Base-by-base conservation (phyloP, 2,888 invertebrate species). In the Cloeon dipterum region DNA sequence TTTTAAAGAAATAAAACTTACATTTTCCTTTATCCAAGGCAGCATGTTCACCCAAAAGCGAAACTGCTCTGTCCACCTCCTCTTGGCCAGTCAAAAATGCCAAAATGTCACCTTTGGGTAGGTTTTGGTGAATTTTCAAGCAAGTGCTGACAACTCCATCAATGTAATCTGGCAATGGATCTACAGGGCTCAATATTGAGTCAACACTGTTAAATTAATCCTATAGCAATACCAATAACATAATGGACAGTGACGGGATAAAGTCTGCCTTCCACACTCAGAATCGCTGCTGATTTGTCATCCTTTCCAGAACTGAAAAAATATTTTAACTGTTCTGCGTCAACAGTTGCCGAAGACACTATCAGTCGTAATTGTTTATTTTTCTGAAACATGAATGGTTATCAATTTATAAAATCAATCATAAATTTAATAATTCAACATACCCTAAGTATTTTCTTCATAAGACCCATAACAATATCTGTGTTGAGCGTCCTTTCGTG, bases 61-160 rank as follows among this genome's bases (percentile, higher is more conserved):
- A 65, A 3, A 75, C 62, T 0, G 79, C 83, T 40, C 70, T 59
- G 40, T 82, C 74, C 3, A 96, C 91, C 60, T 96, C 94, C 50
- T 96, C 93, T 65, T 77, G 79, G 14, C 91, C 89, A 0, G 91
- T 91, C 3, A 93, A 63, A 54, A 98, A 98, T 0, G 82, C 82
- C 5, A 98, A 56, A 37, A 98, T 66, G 53, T 96, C 96, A 0
- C 94, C 94, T 19, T 65, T 58, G 0, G 73, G 69, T 52, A 86
- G 78, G 13, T 67, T 68, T 41, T 78, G 70, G 49, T 96, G 91
- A 46, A 98, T 83, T 53, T 85, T 85, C 42, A 91, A 61, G 0
- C 77, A 72, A 0, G 85, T 81, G n/a, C 89, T 79, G 0, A 93
- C 79, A 0, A 82, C 73, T 1, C 73, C 75, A 46, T 76, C 74